These are phyloP conservation scores for Rhinella marina DNA, from an alignment of 2,797 vertebrate genomes.

Conservation along the genomic window DNA sequence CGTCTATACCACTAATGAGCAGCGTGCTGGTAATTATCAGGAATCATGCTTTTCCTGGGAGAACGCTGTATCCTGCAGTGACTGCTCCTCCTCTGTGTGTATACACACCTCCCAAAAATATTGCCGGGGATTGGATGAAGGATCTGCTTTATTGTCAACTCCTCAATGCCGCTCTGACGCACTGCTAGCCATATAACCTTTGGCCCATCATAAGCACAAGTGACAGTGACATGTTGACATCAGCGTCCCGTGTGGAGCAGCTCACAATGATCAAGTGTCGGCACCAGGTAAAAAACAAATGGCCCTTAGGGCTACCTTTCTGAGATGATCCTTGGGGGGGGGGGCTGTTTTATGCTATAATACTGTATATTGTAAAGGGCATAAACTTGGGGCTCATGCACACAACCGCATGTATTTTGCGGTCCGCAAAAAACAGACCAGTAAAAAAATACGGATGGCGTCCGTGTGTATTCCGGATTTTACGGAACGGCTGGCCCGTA, in stretches of 20 bases:
- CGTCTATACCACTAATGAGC: background rate
- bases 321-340: background rate
- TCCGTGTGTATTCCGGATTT: no score
- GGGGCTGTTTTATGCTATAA: no score
- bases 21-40: background rate
- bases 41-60: conserved; percentile 1
- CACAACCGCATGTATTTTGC: no score
- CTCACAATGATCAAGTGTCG: conserved; percentile 16
- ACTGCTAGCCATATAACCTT: background rate
- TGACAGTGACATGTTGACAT: background rate
- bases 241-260: background rate
- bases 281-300: background rate
- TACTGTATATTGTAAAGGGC: no score
- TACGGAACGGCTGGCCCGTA: no score
- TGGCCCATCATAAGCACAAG: background rate
- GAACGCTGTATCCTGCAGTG: background rate
- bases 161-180: background rate
- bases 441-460: no score
- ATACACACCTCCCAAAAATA: conserved; percentile 10
- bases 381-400: no score
- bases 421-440: no score
- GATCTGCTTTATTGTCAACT: background rate
- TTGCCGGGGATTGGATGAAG: conserved; percentile 11
- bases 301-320: background rate
- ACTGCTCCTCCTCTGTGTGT: background rate